Percentiles rank a stretch among this genome's conserved stretches.
These are phyloP conservation scores for Paracentrotus lividus DNA, from an alignment of 53 echinoderm and acorn worm species.

Conservation along the genomic window DNA sequence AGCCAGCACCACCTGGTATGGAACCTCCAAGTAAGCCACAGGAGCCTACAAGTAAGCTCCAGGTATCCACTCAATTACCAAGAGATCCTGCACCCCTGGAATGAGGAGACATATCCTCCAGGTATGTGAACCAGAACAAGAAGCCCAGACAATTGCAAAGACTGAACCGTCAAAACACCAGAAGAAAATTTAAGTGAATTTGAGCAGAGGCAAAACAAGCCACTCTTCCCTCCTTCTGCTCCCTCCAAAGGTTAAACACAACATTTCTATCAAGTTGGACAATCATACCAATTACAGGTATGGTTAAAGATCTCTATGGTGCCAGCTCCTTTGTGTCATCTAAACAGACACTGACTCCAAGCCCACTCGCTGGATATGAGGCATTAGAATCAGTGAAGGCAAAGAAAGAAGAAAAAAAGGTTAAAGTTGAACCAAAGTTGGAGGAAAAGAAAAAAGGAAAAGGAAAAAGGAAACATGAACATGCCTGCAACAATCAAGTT, in stretches of 20 bases:
- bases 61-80: neutral
- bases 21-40: neutral
- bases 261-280: conserved; percentile 41
- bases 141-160: neutral
- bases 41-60: neutral
- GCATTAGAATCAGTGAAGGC: conserved; percentile 32
- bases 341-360: conserved; percentile 52
- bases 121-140: conserved; percentile 51
- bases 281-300: conserved; percentile 52
- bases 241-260: conserved; percentile 56
- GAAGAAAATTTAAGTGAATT: conserved; percentile 39
- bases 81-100: conserved; percentile 59
- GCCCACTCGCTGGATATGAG: conserved; percentile 61
- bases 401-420: conserved; percentile 30
- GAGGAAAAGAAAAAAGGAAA: conserved; percentile 34
- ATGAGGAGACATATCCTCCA: conserved; percentile 54
- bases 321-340: conserved; percentile 59
- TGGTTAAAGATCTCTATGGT: conserved; percentile 52
- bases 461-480: conserved; percentile 29
- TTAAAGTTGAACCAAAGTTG: neutral
- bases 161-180: neutral
- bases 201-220: conserved; percentile 39
- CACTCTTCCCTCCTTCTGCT: conserved; percentile 60
- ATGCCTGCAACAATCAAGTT: conserved; percentile 41
- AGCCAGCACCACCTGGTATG: conserved; percentile 63